A percentile compares a stretch with the other conserved stretches of the same genome.
Conservation (phyloP, 2,797 vertebrate species). For the Rhadinocentrus ornatus region DNA sequence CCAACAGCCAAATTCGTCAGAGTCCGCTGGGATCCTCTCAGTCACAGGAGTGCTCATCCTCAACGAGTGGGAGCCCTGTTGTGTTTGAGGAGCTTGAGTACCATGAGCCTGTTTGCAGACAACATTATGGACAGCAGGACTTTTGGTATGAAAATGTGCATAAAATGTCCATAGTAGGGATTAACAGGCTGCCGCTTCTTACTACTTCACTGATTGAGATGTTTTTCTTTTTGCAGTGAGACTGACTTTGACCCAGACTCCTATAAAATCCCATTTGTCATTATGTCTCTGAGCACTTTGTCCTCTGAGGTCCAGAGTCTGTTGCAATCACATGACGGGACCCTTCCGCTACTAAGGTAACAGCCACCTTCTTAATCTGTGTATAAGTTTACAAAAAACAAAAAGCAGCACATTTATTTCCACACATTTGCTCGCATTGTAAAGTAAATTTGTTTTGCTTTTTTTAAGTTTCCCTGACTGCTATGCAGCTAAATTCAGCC, state of each 20-base stretch:
- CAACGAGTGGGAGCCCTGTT: conserved; percentile 91
- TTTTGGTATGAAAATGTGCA: conserved; percentile 81
- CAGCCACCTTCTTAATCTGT: not conserved
- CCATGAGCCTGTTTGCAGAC: conserved; percentile 94
- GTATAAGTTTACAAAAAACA: not conserved
- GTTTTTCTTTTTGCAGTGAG: conserved; percentile 80
- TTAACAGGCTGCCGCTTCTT: too few species aligned
- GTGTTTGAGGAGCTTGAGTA: conserved; percentile 97
- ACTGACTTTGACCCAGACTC: conserved; percentile 96
- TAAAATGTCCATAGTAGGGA: not conserved
- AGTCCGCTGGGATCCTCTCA: conserved; percentile 94
- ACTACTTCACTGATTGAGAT: conserved; percentile 5
- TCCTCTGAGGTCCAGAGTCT: conserved; percentile 93
- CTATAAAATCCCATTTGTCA: conserved; percentile 92
- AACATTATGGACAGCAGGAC: conserved; percentile 86
- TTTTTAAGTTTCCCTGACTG: conserved; percentile 92
- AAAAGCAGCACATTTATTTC: not conserved
- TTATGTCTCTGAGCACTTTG: conserved; percentile 90
- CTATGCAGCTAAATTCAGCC: conserved; percentile 89
- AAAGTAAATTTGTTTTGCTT: not conserved
- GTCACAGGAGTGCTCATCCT: conserved; percentile 92
- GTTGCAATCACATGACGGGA: conserved; percentile 94
- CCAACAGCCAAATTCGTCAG: conserved; percentile 90
- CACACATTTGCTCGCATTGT: not conserved
- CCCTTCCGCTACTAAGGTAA: conserved; percentile 94